phyloP scores from a whole-genome alignment of 2,113 vertebrate genomes.

The Pungitius pungitius region DNA sequence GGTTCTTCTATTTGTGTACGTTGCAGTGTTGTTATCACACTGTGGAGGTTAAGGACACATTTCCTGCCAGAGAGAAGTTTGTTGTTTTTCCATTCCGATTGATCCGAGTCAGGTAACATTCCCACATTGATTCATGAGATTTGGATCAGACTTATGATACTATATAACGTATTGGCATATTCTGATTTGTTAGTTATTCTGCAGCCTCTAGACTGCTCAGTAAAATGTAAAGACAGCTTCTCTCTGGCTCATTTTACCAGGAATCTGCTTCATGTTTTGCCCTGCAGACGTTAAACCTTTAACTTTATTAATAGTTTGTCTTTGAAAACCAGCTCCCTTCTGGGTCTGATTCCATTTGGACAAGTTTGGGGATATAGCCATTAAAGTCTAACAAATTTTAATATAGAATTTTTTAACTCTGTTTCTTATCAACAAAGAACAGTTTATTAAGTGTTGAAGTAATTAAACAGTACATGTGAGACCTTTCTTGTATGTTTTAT shows the following conservation, averaged over 20 bases:
- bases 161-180: not conserved
- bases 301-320: not conserved
- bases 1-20: not conserved
- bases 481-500: not conserved
- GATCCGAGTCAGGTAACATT: not conserved
- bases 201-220: conserved; percentile 56
- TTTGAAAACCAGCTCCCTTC: not conserved
- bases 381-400: not conserved
- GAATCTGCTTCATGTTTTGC: not conserved
- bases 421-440: not conserved
- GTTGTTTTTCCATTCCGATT: not conserved
- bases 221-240: conserved; percentile 24
- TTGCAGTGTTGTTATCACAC: not conserved
- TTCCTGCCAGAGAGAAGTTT: not conserved
- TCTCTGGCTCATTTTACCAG: conserved; percentile 15
- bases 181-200: conserved; percentile 31
- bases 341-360: not conserved
- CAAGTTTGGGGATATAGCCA: not conserved
- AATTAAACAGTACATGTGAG: not conserved
- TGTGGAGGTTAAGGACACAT: no score
- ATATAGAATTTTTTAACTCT: not conserved
- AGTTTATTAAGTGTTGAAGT: not conserved
- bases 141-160: not conserved
- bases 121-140: not conserved
- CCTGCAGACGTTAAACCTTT: not conserved